Evolutionary conservation across 2,888 invertebrate genomes (phyloP).

Genomic region (Andrena haemorrhoa): DNA sequence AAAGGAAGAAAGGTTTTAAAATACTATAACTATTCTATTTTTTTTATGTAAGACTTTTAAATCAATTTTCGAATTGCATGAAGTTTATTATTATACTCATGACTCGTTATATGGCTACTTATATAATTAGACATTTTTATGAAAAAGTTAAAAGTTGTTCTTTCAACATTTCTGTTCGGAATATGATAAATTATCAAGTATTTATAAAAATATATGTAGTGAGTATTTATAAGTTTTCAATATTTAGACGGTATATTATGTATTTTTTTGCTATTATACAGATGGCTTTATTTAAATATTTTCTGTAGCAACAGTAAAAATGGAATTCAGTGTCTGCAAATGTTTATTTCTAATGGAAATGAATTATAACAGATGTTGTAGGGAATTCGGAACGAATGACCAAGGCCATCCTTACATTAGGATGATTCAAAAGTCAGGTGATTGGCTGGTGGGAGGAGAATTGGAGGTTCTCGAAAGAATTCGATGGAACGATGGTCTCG

Average conservation of each 20-base stretch:
- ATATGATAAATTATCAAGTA: too few relatives aligned
- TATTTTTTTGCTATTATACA: neutral
- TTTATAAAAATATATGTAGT: too few relatives aligned
- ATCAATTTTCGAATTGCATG: too few relatives aligned
- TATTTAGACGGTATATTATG: too few relatives aligned
- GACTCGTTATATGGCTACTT: too few relatives aligned
- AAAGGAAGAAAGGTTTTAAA: constrained; percentile 92
- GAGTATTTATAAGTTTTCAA: too few relatives aligned
- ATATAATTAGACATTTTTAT: too few relatives aligned
- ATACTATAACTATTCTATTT: neutral
- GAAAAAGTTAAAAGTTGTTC: too few relatives aligned
- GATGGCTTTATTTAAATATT: neutral
- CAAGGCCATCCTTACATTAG: constrained; percentile 95
- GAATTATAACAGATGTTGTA: constrained; percentile 85
- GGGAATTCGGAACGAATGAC: constrained; percentile 96
- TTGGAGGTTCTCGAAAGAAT: constrained; percentile 95
- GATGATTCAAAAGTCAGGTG: constrained; percentile 96
- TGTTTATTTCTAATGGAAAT: neutral
- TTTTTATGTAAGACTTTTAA: neutral
- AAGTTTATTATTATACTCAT: too few relatives aligned
- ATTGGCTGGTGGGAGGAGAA: constrained; percentile 97
- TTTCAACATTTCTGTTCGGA: too few relatives aligned
- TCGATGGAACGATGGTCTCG: constrained; percentile 96
- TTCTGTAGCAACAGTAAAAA: neutral
- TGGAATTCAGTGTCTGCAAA: neutral